Conservation (phyloP, 2,113 vertebrate species). For the Ammodytes marinus region DNA sequence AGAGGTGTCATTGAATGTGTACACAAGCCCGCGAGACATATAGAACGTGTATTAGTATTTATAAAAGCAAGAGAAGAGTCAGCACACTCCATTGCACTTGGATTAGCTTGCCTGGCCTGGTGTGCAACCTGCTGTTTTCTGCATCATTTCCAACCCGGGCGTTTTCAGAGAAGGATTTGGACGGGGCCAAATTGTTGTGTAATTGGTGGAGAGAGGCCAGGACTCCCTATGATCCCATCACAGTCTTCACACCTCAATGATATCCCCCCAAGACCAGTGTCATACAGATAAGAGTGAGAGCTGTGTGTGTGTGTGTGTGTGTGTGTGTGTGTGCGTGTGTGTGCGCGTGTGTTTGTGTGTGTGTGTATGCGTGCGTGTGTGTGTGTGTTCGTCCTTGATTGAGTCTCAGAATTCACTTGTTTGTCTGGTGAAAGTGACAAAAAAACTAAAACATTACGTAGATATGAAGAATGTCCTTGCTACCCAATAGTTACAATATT, state of each 20-base stretch:
- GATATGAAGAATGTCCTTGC: neutral
- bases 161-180: slow-evolving; percentile 77
- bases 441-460: neutral
- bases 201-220: slow-evolving; percentile 73
- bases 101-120: slow-evolving; percentile 72
- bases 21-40: slow-evolving; percentile 36
- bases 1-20: slow-evolving; percentile 42
- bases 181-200: slow-evolving; percentile 70
- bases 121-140: slow-evolving; percentile 75
- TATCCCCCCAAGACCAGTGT: slow-evolving; percentile 54
- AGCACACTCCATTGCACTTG: slow-evolving; percentile 65
- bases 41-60: slow-evolving; percentile 67
- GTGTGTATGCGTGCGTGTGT: slow-evolving; percentile 4
- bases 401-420: too few species aligned
- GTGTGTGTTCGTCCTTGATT: neutral
- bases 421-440: neutral
- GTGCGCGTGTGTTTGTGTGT: slow-evolving; percentile 9
- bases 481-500: too few species aligned
- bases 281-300: slow-evolving; percentile 34
- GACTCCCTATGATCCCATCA: slow-evolving; percentile 75
- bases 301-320: slow-evolving; percentile 8
- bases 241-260: slow-evolving; percentile 73
- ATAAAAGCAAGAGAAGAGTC: slow-evolving; percentile 56
- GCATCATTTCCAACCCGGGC: slow-evolving; percentile 71
- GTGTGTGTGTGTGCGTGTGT: neutral